phyloP scores from a whole-genome alignment of 2,113 vertebrate species.

The Isichthys henryi region DNA sequence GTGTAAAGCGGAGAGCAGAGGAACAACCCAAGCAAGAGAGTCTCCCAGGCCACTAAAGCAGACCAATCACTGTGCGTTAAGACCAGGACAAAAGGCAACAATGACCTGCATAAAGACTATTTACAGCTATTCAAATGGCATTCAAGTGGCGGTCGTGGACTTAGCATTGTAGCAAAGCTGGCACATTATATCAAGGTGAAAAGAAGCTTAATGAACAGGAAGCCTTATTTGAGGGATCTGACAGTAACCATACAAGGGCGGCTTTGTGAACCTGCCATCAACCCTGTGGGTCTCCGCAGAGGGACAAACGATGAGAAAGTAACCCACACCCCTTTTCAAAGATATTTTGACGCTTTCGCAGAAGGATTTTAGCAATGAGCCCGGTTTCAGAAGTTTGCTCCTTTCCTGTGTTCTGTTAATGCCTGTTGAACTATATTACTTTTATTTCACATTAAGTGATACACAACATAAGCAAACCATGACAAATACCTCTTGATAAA shows the following conservation, averaged over 20 bases:
- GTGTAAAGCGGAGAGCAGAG: not conserved
- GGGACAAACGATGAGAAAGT: conserved; percentile 97
- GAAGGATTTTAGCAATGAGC: conserved; percentile 54
- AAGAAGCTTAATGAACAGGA: conserved; percentile 98
- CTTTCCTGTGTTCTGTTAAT: not conserved
- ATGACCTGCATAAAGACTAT: conserved; percentile 99
- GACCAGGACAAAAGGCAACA: conserved; percentile 97
- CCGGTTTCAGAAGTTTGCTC: conserved; percentile 52
- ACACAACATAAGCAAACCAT: not conserved
- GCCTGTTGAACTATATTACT: not conserved
- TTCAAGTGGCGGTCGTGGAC: conserved; percentile 98
- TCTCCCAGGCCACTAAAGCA: conserved; percentile 85
- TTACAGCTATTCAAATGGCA: conserved; percentile 98
- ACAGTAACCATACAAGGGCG: conserved; percentile 95
- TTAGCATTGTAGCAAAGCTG: conserved; percentile 89
- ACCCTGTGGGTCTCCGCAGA: conserved; percentile 97
- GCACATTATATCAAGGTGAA: conserved; percentile 93
- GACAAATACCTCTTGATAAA: not conserved
- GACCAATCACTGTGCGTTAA: conserved; percentile 96
- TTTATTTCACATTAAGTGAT: not conserved
- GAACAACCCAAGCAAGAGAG: conserved; percentile 45
- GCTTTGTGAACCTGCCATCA: conserved; percentile 95
- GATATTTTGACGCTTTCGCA: conserved; percentile 41
- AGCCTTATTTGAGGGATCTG: conserved; percentile 93
- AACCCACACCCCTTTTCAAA: conserved; percentile 46